Evolutionary conservation across 2,797 vertebrate species (phyloP).

Genomic region (Macrochelys suwanniensis): DNA sequence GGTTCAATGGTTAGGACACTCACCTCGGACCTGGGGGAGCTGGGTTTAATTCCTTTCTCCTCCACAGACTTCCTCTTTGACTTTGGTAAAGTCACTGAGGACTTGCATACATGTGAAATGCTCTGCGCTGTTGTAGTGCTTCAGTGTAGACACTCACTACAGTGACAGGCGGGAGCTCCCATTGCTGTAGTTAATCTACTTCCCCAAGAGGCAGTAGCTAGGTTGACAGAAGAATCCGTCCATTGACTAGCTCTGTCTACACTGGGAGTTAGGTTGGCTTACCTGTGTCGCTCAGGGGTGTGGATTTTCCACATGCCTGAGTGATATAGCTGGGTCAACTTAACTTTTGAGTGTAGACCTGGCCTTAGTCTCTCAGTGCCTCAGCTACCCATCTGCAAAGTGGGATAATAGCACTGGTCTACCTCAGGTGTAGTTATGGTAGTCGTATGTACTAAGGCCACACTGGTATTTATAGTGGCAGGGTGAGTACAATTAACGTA

Average conservation of each 20-base stretch:
- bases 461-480: not conserved
- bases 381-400: constrained; percentile 68
- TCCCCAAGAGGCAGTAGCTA: not conserved
- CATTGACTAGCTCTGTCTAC: not conserved
- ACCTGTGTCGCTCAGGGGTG: not conserved
- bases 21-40: not conserved
- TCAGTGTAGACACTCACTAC: not conserved
- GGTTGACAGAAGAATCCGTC: not conserved
- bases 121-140: not conserved
- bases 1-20: not conserved
- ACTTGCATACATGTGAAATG: not conserved
- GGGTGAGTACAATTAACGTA: constrained; percentile 12
- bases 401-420: constrained; percentile 60
- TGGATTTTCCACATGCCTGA: not conserved
- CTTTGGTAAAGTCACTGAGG: not conserved
- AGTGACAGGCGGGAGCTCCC: not conserved
- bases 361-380: constrained; percentile 15
- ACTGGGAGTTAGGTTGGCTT: not conserved
- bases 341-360: not conserved
- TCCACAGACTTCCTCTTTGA: not conserved
- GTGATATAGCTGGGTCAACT: not conserved
- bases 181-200: not conserved
- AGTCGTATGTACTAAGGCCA: not conserved
- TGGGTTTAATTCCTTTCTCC: not conserved
- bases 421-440: not conserved